A percentile compares a stretch with the other conserved stretches of the same genome.
These are phyloP conservation scores for Caenorhabditis drosophilae DNA, from an alignment of 2,888 invertebrate species.

Conservation along the genomic window DNA sequence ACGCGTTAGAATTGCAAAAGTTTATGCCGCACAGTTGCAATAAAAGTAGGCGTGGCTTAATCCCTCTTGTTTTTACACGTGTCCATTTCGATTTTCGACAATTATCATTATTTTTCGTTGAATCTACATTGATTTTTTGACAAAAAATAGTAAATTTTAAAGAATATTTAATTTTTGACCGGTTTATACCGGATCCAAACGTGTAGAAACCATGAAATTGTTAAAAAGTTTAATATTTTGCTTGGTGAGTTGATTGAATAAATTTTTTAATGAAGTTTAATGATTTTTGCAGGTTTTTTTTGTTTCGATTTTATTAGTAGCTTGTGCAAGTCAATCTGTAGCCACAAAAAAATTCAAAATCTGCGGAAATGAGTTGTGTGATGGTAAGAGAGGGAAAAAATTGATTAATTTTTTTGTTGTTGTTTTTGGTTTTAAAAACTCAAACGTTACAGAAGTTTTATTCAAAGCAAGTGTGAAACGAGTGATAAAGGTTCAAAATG, in stretches of 20 bases:
- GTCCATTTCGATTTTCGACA: constrained; percentile 14
- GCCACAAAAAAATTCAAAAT: constrained; percentile 41
- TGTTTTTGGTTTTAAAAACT: neutral
- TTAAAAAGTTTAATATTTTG: constrained; percentile 11
- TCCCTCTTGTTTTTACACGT: constrained; percentile 20
- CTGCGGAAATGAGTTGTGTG: constrained; percentile 40
- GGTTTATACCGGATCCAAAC: constrained; percentile 13
- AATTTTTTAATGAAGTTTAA: neutral
- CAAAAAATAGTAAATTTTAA: neutral
- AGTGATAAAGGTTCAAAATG: constrained; percentile 34
- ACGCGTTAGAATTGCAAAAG: constrained; percentile 6
- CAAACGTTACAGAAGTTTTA: constrained; percentile 40
- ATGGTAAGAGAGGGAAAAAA: constrained; percentile 17
- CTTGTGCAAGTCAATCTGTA: constrained; percentile 24
- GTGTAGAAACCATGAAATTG: constrained; percentile 19
- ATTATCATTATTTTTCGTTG: constrained; percentile 4
- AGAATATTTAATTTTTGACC: neutral
- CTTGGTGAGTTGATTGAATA: constrained; percentile 20
- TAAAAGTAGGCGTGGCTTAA: constrained; percentile 20
- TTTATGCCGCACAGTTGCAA: constrained; percentile 11
- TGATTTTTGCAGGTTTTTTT: constrained; percentile 2
- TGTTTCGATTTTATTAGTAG: constrained; percentile 3
- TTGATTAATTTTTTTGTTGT: neutral
- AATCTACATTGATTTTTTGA: constrained; percentile 6
- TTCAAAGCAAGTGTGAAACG: constrained; percentile 46